Percentiles rank a stretch among this genome's conserved stretches.
phyloP scores from a whole-genome alignment of 1,140 invertebrate genomes.

The Streblospio benedicti region DNA sequence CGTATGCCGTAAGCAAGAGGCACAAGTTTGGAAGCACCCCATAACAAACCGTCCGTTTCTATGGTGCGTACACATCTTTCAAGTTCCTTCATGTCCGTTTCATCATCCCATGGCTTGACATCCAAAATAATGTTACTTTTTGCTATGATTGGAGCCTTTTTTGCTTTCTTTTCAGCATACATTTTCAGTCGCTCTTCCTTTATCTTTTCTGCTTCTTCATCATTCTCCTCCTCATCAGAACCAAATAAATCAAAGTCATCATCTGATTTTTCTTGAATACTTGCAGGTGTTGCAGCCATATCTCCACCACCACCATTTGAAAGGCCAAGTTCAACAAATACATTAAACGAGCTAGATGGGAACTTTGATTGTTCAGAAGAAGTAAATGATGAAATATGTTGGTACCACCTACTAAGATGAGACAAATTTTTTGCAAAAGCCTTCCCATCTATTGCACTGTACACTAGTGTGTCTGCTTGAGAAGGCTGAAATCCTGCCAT shows the following conservation, averaged over 20 bases:
- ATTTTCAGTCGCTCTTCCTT: slow-evolving; percentile 74
- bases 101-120: slow-evolving; percentile 96
- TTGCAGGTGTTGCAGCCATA: not conserved
- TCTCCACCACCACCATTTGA: no score
- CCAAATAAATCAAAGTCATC: slow-evolving; percentile 74
- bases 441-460: slow-evolving; percentile 64
- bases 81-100: slow-evolving; percentile 82
- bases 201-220: slow-evolving; percentile 51
- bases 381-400: slow-evolving; percentile 76
- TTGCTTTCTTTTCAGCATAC: slow-evolving; percentile 76
- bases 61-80: slow-evolving; percentile 74
- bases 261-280: slow-evolving; percentile 20
- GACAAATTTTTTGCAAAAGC: slow-evolving; percentile 63
- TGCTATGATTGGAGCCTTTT: slow-evolving; percentile 62
- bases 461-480: slow-evolving; percentile 76
- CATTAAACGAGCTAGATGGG: no score
- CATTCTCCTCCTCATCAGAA: slow-evolving; percentile 78
- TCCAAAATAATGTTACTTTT: slow-evolving; percentile 91
- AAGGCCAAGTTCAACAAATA: no score
- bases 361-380: no score
- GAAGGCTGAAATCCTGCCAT: slow-evolving; percentile 61
- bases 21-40: slow-evolving; percentile 66
- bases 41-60: slow-evolving; percentile 76
- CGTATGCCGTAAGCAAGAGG: slow-evolving; percentile 68
- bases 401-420: slow-evolving; percentile 85